Conservation (phyloP, 2,888 invertebrate species). For the Lasius fuliginosus region DNA sequence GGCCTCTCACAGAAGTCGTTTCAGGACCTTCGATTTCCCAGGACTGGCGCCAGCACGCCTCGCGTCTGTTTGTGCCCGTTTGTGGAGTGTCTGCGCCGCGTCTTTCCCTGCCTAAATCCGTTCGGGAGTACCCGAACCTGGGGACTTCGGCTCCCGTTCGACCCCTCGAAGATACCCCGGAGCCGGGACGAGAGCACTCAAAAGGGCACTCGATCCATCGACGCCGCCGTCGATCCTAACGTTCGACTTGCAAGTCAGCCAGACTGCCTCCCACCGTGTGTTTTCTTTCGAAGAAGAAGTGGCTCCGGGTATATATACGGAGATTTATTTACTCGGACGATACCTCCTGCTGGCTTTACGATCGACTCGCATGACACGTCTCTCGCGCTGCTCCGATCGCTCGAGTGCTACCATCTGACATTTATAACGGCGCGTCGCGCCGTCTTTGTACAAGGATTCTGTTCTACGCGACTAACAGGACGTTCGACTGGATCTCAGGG, state of each 20-base stretch:
- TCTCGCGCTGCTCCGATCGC: slow-evolving; percentile 53
- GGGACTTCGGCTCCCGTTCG: slow-evolving; percentile 61
- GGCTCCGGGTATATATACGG: slow-evolving; percentile 38
- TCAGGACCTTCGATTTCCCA: slow-evolving; percentile 62
- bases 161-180: slow-evolving; percentile 53
- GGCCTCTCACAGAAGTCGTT: slow-evolving; percentile 47
- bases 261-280: slow-evolving; percentile 65
- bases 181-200: slow-evolving; percentile 59
- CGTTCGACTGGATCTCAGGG: not conserved
- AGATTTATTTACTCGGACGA: slow-evolving; percentile 72
- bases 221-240: slow-evolving; percentile 64
- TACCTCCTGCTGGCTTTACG: slow-evolving; percentile 71
- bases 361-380: slow-evolving; percentile 62
- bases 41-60: slow-evolving; percentile 71
- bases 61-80: slow-evolving; percentile 62
- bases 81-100: slow-evolving; percentile 57
- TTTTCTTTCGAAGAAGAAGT: slow-evolving; percentile 63
- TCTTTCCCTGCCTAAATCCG: slow-evolving; percentile 71
- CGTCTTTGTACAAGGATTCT: slow-evolving; percentile 43
- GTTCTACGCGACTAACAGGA: slow-evolving; percentile 21
- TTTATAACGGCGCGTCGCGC: slow-evolving; percentile 44
- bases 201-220: slow-evolving; percentile 73
- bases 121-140: slow-evolving; percentile 67
- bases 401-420: slow-evolving; percentile 57
- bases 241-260: slow-evolving; percentile 66